Base-by-base conservation (phyloP, 2,113 vertebrate genomes). In the Rallus limicola region DNA sequence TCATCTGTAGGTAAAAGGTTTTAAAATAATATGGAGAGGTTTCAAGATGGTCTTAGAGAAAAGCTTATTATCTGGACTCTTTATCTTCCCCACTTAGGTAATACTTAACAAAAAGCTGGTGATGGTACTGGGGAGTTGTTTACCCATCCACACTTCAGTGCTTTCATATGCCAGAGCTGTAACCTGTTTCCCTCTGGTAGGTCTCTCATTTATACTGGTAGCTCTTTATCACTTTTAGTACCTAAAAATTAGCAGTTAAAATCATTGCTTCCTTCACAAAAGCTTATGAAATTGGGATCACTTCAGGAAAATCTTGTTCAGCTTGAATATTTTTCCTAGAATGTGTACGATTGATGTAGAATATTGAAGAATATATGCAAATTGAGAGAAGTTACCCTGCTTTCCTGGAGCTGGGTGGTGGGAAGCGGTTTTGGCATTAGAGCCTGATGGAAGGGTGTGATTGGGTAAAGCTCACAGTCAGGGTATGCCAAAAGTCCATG, bases 181-280 rank as follows among this genome's bases (percentile, higher is more conserved):
- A 64, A 68, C 38, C 60, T 9, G 5, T 46, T 68, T 46, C 10
- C 31, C 20, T 31, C 11, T 25, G n/a, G 63, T 6, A 18, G 18
- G 50, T 82, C 63, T 18, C 10, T 64, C 1, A 0, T 68, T 77
- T 52, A 23, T 59, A 40, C 36, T 0, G 0, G 33, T n/a, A 16
- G 23, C 25, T 65, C 44, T 71, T 68, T 58, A 59, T 46, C 36
- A 13, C 28, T 71, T 71, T 70, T 65, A 60, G 20, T 78, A 59
- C n/a, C 21, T 78, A 48, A 60, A 78, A 78, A 67, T 59, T 33
- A 76, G 50, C 16, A 13, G 26, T 56, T 69, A 71, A 50, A 42
- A 42, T 59, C 15, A 29, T 33, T 64, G 20, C 15, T 28, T 70
- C 4, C 4, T 38, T 58, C 33, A 25, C 23, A 29, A 64, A 77